phyloP scores from a whole-genome alignment of 2,113 vertebrate genomes.

The Antechinus stuartii region DNA sequence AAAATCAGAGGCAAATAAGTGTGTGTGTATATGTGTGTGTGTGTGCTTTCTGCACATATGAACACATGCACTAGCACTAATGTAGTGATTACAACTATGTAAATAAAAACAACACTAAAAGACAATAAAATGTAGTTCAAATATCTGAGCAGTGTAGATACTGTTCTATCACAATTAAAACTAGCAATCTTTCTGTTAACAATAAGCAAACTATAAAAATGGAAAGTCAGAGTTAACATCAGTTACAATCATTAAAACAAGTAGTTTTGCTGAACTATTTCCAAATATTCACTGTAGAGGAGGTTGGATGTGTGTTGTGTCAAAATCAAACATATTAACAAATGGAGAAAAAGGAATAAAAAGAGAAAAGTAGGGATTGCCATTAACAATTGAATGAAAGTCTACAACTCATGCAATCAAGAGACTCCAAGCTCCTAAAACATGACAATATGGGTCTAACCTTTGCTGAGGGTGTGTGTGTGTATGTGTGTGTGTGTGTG shows the following conservation, averaged over 20 bases:
- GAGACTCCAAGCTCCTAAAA: background rate
- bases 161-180: background rate
- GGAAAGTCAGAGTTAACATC: background rate
- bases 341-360: background rate
- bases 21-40: background rate
- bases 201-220: background rate
- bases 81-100: background rate
- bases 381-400: background rate
- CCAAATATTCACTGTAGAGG: background rate
- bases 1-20: background rate
- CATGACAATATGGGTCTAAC: background rate
- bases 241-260: background rate
- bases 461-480: too few relatives aligned
- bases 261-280: background rate
- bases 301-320: background rate
- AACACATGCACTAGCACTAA: too few relatives aligned
- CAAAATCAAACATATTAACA: background rate
- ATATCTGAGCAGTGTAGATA: background rate
- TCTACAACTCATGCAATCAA: background rate
- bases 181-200: background rate
- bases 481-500: too few relatives aligned
- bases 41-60: too few relatives aligned
- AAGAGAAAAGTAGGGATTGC: background rate
- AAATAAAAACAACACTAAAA: background rate
- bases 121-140: background rate